These are phyloP conservation scores for Triplophysa siluroides DNA, from an alignment of 2,113 vertebrate species.

Conservation along the genomic window DNA sequence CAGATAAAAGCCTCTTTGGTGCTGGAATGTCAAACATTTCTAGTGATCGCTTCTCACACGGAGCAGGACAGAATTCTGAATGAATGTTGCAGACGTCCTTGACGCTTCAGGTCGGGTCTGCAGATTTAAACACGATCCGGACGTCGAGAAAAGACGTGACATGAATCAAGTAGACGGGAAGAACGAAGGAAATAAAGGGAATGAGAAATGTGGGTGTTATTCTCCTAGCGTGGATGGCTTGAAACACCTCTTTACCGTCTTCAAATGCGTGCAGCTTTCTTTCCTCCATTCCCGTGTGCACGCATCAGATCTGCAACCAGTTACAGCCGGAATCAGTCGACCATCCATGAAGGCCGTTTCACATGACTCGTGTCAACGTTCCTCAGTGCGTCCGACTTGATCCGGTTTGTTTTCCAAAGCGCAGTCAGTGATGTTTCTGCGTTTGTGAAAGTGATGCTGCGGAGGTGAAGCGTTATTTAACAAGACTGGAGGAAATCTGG, in stretches of 20 bases:
- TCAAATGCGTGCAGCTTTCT: background rate
- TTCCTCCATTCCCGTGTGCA: background rate
- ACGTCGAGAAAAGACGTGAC: no score
- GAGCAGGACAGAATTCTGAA: no score
- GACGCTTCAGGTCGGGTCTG: no score
- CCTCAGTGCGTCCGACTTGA: conserved; percentile 7
- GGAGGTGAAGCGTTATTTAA: no score
- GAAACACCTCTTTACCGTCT: conserved; percentile 25
- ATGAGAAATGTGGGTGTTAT: conserved; percentile 15
- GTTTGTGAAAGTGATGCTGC: no score
- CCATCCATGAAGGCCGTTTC: conserved; percentile 16
- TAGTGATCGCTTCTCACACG: no score
- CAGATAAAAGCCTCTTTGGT: no score
- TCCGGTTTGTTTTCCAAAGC: background rate
- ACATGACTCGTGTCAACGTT: conserved; percentile 6
- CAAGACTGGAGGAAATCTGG: background rate
- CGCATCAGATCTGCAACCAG: conserved; percentile 15
- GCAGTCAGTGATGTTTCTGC: background rate
- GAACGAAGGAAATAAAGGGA: conserved; percentile 7
- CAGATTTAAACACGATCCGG: no score
- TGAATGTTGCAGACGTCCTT: no score
- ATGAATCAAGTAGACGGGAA: background rate
- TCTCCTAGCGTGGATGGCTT: conserved; percentile 15
- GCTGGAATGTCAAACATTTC: no score
- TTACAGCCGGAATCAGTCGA: conserved; percentile 6